These are phyloP conservation scores for Peromyscus polionotus DNA, from an alignment of 2,113 vertebrate genomes.

Conservation along the genomic window DNA sequence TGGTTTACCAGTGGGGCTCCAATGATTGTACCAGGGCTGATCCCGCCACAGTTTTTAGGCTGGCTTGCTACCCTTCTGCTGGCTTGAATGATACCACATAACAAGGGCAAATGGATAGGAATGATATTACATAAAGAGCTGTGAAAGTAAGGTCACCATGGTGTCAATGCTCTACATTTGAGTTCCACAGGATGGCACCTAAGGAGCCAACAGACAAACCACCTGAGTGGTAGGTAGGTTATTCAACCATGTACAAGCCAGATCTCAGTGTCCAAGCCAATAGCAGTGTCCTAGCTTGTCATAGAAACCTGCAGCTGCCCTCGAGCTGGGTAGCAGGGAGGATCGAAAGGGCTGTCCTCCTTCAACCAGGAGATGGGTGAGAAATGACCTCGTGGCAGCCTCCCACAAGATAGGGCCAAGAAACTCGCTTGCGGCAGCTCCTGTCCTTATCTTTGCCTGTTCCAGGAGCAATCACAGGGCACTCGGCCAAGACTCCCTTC, in stretches of 20 bases:
- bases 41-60: not conserved
- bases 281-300: not conserved
- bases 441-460: constrained; percentile 47
- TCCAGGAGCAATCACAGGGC: constrained; percentile 61
- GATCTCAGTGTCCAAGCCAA: not conserved
- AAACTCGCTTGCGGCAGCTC: constrained; percentile 20
- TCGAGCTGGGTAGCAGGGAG: not conserved
- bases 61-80: not conserved
- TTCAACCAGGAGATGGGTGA: constrained; percentile 4
- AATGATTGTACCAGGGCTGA: not conserved
- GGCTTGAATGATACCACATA: not conserved
- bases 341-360: constrained; percentile 5
- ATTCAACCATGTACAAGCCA: not conserved
- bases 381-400: constrained; percentile 48
- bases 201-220: not conserved
- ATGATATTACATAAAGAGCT: constrained; percentile 5
- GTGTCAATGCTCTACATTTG: not conserved
- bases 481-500: constrained; percentile 49
- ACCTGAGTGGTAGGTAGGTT: not conserved
- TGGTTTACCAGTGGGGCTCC: not conserved
- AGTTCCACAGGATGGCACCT: not conserved
- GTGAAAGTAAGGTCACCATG: not conserved
- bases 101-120: not conserved
- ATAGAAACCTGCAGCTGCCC: not conserved
- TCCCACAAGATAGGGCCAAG: constrained; percentile 54